Conservation (phyloP, 2,888 invertebrate species). For the Apamea crenata region DNA sequence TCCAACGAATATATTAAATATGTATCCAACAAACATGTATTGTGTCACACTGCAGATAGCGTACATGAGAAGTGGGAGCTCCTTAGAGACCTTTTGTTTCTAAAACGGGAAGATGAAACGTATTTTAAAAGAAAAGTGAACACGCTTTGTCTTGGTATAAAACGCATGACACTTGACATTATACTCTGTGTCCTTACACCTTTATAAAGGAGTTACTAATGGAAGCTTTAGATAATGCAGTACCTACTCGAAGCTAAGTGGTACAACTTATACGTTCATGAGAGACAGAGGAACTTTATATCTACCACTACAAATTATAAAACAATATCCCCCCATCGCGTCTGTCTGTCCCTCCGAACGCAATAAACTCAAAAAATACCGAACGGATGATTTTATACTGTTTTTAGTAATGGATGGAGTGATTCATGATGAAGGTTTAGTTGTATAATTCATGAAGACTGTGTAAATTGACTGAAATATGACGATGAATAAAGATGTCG, state of each 20-base stretch:
- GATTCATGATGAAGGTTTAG: neutral
- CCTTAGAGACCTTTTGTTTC: slow-evolving; percentile 54
- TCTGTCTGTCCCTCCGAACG: neutral
- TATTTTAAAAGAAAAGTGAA: slow-evolving; percentile 37
- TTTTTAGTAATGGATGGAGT: neutral
- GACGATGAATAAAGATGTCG: neutral
- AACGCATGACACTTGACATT: slow-evolving; percentile 13
- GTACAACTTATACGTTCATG: neutral
- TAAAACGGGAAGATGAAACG: slow-evolving; percentile 32
- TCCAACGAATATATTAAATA: slow-evolving; percentile 54
- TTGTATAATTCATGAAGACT: neutral
- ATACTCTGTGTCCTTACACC: neutral
- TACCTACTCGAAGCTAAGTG: neutral
- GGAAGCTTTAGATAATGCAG: neutral
- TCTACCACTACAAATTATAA: too few relatives aligned
- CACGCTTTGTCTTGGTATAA: slow-evolving; percentile 26
- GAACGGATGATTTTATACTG: neutral
- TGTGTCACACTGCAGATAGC: slow-evolving; percentile 42
- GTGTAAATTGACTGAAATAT: neutral
- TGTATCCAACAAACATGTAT: slow-evolving; percentile 51
- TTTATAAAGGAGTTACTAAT: slow-evolving; percentile 1
- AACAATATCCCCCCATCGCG: neutral
- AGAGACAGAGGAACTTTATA: neutral
- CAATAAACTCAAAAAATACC: neutral
- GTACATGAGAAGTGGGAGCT: slow-evolving; percentile 25